These are phyloP conservation scores for Hypocryptadius cinnamomeus DNA, from an alignment of 2,113 vertebrate genomes.

Conservation along the genomic window DNA sequence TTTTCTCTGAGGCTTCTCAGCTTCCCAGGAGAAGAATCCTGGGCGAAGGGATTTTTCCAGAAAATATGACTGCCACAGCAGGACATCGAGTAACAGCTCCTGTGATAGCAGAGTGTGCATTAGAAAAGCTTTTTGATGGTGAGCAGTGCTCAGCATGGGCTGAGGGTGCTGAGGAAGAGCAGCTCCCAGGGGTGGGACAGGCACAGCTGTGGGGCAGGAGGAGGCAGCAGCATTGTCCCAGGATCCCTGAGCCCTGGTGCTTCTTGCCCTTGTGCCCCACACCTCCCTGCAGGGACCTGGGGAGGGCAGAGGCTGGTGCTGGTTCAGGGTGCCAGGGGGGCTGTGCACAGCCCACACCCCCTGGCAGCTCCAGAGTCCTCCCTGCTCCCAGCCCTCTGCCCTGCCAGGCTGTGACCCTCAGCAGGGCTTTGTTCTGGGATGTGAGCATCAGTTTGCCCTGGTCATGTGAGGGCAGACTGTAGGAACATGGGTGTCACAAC, in stretches of 20 bases:
- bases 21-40: too few relatives aligned
- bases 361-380: background rate
- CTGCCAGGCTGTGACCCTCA: background rate
- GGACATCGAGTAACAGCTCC: background rate
- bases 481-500: background rate
- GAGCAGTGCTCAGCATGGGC: background rate
- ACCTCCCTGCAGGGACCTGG: background rate
- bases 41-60: too few relatives aligned
- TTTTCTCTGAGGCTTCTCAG: too few relatives aligned
- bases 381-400: background rate
- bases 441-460: background rate
- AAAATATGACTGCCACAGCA: background rate
- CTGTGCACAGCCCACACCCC: background rate
- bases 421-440: background rate
- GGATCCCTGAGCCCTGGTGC: background rate
- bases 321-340: accelerated
- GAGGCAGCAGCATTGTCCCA: background rate
- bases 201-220: background rate
- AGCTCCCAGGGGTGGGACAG: background rate
- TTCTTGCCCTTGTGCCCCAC: background rate
- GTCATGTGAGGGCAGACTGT: background rate
- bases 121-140: background rate
- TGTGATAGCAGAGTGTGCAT: background rate
- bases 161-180: background rate
- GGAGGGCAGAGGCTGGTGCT: background rate